These are phyloP conservation scores for Gandaritis pyraliata DNA, from an alignment of 2,888 invertebrate species.

Conservation along the genomic window DNA sequence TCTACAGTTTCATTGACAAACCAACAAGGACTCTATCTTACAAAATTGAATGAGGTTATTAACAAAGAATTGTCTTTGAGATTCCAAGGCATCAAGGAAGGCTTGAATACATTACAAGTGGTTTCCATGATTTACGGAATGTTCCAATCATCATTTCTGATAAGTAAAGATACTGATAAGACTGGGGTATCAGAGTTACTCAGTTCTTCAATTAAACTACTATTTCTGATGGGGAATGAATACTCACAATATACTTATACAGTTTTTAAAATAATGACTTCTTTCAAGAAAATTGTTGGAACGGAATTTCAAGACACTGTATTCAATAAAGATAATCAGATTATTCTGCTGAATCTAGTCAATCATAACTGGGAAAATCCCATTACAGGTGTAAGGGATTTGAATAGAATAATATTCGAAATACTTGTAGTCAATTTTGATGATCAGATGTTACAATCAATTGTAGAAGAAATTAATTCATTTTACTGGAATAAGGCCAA, in stretches of 20 bases:
- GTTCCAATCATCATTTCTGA: constrained; percentile 70
- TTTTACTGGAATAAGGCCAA: constrained; percentile 86
- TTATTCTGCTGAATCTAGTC: constrained; percentile 74
- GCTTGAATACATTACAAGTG: constrained; percentile 47
- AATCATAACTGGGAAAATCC: constrained; percentile 87
- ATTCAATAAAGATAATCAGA: constrained; percentile 59
- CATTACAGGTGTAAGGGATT: constrained; percentile 81
- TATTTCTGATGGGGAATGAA: constrained; percentile 68
- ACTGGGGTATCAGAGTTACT: constrained; percentile 48
- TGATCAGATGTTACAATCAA: constrained; percentile 49
- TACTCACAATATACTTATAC: constrained; percentile 83
- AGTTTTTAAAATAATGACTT: constrained; percentile 77
- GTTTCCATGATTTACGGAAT: constrained; percentile 75
- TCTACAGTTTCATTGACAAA: constrained; percentile 56
- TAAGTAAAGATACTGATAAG: constrained; percentile 40
- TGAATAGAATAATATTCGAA: constrained; percentile 78
- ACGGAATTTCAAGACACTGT: constrained; percentile 59
- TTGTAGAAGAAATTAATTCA: constrained; percentile 62
- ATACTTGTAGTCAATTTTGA: constrained; percentile 59
- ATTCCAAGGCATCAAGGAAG: constrained; percentile 39
- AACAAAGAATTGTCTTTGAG: constrained; percentile 48
- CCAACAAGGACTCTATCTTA: constrained; percentile 55
- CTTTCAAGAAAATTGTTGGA: constrained; percentile 69
- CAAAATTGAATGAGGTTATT: constrained; percentile 51
- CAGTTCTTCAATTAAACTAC: constrained; percentile 56